A percentile compares a stretch with the other conserved stretches of the same genome.
These are phyloP conservation scores for Borostomias antarcticus DNA, from an alignment of 2,797 vertebrate species.

Conservation along the genomic window DNA sequence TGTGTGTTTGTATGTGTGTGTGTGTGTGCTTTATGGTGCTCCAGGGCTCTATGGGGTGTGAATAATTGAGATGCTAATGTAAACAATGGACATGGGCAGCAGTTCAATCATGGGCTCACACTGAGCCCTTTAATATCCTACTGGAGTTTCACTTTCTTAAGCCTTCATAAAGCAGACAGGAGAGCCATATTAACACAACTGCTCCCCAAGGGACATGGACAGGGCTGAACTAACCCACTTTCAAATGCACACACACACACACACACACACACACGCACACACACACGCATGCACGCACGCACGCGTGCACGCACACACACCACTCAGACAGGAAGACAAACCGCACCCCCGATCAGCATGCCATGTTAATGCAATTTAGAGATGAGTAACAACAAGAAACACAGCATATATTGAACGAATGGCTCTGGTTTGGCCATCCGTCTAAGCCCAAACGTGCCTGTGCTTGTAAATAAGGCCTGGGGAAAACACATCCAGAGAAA, in stretches of 20 bases:
- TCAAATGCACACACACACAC: constrained; percentile 25
- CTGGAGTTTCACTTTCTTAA: constrained; percentile 51
- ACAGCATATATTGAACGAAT: constrained; percentile 76
- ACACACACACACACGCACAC: constrained; percentile 26
- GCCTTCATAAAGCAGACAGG: constrained; percentile 61
- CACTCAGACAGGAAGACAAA: constrained; percentile 62
- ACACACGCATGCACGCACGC: constrained; percentile 10
- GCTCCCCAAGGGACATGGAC: constrained; percentile 39
- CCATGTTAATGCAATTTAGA: constrained; percentile 75
- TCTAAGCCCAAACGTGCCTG: constrained; percentile 67
- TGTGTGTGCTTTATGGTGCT: too few relatives aligned
- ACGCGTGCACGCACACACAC: background rate
- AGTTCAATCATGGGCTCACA: constrained; percentile 60
- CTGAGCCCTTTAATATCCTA: constrained; percentile 62
- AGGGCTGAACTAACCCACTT: constrained; percentile 25
- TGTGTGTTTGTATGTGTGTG: constrained; percentile 45
- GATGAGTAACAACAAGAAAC: constrained; percentile 74
- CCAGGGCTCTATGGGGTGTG: too few relatives aligned
- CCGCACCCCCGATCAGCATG: constrained; percentile 58
- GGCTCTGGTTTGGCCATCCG: constrained; percentile 66
- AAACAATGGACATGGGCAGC: constrained; percentile 60
- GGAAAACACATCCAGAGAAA: constrained; percentile 20
- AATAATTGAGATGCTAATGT: constrained; percentile 69
- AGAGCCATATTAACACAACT: constrained; percentile 52
- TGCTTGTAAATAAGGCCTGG: constrained; percentile 70